Percentiles rank a stretch among this genome's conserved stretches.
These are phyloP conservation scores for Hormiphora californensis DNA, from an alignment of 37 sponge, comb jelly and placozoan genomes.

Conservation along the genomic window DNA sequence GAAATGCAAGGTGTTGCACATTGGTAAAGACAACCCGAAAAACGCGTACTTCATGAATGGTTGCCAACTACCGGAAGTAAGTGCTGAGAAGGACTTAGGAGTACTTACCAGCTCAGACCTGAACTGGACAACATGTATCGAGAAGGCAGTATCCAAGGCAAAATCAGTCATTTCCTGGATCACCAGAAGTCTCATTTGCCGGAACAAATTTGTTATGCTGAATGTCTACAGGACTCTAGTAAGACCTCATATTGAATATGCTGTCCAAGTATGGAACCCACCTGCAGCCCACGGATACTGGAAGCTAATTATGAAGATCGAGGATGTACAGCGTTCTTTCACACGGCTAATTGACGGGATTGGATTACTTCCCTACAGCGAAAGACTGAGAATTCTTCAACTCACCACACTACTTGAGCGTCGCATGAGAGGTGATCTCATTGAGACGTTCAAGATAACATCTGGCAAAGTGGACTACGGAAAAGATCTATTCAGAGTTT, in stretches of 20 bases:
- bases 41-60: background rate
- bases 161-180: conserved; percentile 11
- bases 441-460: conserved; percentile 6
- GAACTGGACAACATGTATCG: background rate
- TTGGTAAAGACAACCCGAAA: background rate
- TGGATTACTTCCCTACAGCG: background rate
- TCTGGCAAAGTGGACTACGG: background rate
- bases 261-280: conserved; percentile 17
- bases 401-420: background rate
- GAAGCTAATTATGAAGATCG: conserved; percentile 50
- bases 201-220: conserved; percentile 7
- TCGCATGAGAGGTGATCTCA: background rate
- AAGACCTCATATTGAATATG: conserved; percentile 34
- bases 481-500: background rate
- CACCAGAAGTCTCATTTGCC: background rate
- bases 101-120: background rate
- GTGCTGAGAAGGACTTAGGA: conserved; percentile 6
- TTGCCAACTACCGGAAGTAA: background rate
- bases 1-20: conserved; percentile 24
- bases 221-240: conserved; percentile 31
- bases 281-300: conserved; percentile 32
- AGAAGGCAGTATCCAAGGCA: conserved; percentile 16
- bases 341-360: background rate
- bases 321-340: conserved; percentile 22
- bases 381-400: background rate